Base-by-base conservation (phyloP, 2,888 invertebrate species). In the Pecten maximus region DNA sequence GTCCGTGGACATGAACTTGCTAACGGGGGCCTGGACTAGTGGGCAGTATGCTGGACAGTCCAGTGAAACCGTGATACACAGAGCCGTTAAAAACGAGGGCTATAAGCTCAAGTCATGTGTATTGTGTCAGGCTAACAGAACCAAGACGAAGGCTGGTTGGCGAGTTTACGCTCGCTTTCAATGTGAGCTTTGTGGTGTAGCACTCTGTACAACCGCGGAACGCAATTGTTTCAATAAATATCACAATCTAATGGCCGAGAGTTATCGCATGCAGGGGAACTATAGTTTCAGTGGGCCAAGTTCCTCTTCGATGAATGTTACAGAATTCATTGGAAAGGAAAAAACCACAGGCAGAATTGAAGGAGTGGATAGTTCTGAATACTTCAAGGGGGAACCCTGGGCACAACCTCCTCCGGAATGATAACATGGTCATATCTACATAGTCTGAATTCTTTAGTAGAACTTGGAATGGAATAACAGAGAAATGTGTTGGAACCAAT, bases 61-160 rank as follows among this genome's bases (percentile, higher is more conserved):
- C 74, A 74, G 74, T 28, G 28, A 28, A 35, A 6, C 74, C 12
- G 23, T 74, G 28, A 10, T 74, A 74, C 90, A 90, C 88, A 86
- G 74, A 88, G 44, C 88, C 23, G 40, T 90, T 48, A 87, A 48
- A 44, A 90, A 90, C 39, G 90, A 90, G 40, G 90, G 90, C 28
- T 88, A 88, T 44, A 90, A 90, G 88, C 90, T 86, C 40, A 88
- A 86, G 39, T 86, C 86, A 19, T 90, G 90, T 44, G 88, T 88
- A 12, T 86, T 88, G 54, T 90, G 90, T 90, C 90, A 90, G 48
- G 86, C 28, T n/a, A 28, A 54, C 88, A 54, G 48, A 12, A 88
- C 86, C 12, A 90, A 88, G 35, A 90, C 90, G 10, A 90, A 88
- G 39, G 88, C 90, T 19, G 90, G 90, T 19, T 90, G 90, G 90